Evolutionary conservation across 2,113 vertebrate species (phyloP), one percentile per base, ranked within the genome.

Genomic region (Baryphthengus martii): DNA sequence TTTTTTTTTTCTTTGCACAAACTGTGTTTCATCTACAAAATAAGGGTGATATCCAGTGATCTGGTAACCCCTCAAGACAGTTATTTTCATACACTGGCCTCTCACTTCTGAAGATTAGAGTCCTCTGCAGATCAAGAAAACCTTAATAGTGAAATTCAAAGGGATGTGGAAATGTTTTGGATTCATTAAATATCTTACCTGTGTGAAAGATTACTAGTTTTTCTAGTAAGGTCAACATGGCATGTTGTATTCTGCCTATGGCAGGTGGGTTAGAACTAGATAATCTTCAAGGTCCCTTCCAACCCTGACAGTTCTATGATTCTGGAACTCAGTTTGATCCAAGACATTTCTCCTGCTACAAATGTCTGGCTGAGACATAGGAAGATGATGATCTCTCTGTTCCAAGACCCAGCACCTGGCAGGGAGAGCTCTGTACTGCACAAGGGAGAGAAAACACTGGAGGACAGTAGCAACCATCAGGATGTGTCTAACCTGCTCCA

Each of bases 21-120:
- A 70, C 26, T 35, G 4, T 80, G n/a, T 73, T 92, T 95, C 81
- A 63, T 76, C 62, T 80, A 65, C 67, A 93, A 88, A 96, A 83
- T 62, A 83, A 76, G 42, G 19, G 33, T 79, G n/a, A 56, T 85
- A 90, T 40, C 76, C 67, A 70, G 52, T 13, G 1, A 79, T 50
- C 35, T 88, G 65, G 42, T 83, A 92, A 93, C 26, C 23, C 29
- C 42, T 63, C 17, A 71, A 68, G 49, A 62, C 85, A 85, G 81
- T 96, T 95, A 88, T 95, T 93, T 93, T 88, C 88, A 72, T 81
- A 86, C 26, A 45, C 13, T 67, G 39, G 17, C 56, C 56, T 92
- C 79, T 95, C 67, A 89, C 29, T 89, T 93, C 53, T 95, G 74
- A 83, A 84, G 73, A 55, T 49, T 85, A 59, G 33, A 31, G 31